Percentiles rank a stretch among this genome's conserved stretches.
Evolutionary conservation across 2,113 vertebrate genomes (phyloP).

Genomic region (Haliaeetus leucogaster): DNA sequence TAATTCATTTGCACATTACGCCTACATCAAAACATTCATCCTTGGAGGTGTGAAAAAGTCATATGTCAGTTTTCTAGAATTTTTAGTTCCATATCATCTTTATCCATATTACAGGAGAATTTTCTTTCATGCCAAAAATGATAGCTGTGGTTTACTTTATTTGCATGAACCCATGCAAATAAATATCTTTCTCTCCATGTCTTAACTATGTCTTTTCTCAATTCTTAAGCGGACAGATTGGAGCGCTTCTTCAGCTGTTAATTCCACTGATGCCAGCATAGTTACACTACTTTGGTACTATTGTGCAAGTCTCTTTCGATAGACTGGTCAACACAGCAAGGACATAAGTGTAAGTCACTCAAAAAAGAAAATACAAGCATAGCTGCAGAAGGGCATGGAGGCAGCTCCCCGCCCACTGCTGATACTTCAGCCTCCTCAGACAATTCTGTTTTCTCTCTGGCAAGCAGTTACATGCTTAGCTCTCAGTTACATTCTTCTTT

Average conservation of each 20-base stretch:
- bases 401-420: background rate
- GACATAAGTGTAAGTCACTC: background rate
- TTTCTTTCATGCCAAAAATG: background rate
- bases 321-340: background rate
- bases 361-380: background rate
- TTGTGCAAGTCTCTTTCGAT: background rate
- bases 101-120: background rate
- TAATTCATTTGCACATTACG: conserved; percentile 62
- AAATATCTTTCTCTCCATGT: background rate
- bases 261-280: background rate
- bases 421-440: background rate
- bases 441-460: background rate
- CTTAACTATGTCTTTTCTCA: background rate
- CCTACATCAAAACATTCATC: conserved; percentile 52
- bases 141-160: background rate
- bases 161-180: background rate
- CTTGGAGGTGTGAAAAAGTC: conserved; percentile 40
- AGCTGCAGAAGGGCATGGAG: background rate
- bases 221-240: background rate
- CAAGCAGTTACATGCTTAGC: background rate
- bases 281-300: background rate
- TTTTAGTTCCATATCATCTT: conserved; percentile 2
- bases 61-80: conserved; percentile 41
- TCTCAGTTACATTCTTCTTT: background rate
- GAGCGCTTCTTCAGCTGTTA: background rate